Evolutionary conservation across 2,113 vertebrate species (phyloP), one percentile per base, ranked within the genome.

Genomic region (Centropristis striata): DNA sequence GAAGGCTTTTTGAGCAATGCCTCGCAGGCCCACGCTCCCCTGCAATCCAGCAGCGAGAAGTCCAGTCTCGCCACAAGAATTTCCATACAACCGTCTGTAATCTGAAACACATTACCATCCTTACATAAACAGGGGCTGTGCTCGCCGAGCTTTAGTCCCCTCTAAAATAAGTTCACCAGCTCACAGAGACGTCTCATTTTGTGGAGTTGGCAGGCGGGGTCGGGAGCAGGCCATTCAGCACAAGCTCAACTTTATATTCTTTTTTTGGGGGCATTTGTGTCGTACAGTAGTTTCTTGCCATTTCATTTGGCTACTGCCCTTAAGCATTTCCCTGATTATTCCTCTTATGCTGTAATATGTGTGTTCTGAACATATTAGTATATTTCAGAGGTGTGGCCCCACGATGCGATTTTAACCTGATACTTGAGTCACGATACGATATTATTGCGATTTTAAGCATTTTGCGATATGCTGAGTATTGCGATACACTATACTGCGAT

Each of bases 31-130:
- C n/a, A n/a, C 12, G 78, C 75, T 78, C 86, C 76, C 73, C 85
- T 72, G 71, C 71, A 90, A 87, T 87, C 78, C 86, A 78, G 88
- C 92, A 94, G 92, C 86, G 87, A 95, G 94, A 88, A 93, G 95
- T 91, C 95, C 94, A 94, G 95, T 93, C 95, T 95, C 78, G 76
- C 96, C 96, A 88, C 96, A 97, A 96, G 94, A 96, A 96, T 96
- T 96, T 96, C 94, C 95, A 94, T 96, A 93, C 92, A 94, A 95
- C 93, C 95, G 90, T 89, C 92, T 92, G 78, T 96, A 96, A 97
- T 97, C 95, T 95, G 95, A 97, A 96, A 95, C 96, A 96, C 93
- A 95, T 96, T 96, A 92, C 94, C 83, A 25, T 80, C 81, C 91
- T 95, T 95, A 89, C 90, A 94, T 94, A 96, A 96, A 96, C 94